phyloP scores from a whole-genome alignment of 2,888 invertebrate genomes.

The Trissoscelio sp. region DNA sequence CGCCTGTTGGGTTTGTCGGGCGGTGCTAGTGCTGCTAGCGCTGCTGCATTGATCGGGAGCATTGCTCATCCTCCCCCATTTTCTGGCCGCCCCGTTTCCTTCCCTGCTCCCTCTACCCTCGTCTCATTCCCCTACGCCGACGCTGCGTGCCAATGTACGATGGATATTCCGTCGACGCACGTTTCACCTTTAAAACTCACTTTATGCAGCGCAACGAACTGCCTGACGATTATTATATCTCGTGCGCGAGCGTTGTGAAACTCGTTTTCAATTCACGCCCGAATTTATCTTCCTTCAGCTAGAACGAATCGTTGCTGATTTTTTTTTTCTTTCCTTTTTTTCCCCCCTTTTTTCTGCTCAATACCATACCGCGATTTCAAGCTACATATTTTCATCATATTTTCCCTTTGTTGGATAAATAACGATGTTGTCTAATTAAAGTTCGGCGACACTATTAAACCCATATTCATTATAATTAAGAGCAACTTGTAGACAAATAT shows the following conservation, averaged over 20 bases:
- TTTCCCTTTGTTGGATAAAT: too few relatives aligned
- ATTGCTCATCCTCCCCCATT: slow-evolving; percentile 67
- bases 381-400: too few relatives aligned
- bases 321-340: not conserved
- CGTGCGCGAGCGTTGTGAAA: slow-evolving; percentile 31
- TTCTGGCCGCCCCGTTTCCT: slow-evolving; percentile 60
- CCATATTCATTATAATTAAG: too few relatives aligned
- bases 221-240: slow-evolving; percentile 54
- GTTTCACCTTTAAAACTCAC: slow-evolving; percentile 62
- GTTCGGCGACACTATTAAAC: too few relatives aligned
- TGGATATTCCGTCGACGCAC: slow-evolving; percentile 63
- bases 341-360: too few relatives aligned
- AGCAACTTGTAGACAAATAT: too few relatives aligned
- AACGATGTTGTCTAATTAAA: too few relatives aligned
- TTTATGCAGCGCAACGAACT: slow-evolving; percentile 52
- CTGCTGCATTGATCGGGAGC: slow-evolving; percentile 81
- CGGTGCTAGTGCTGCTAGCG: slow-evolving; percentile 73
- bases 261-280: slow-evolving; percentile 47
- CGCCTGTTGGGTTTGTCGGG: slow-evolving; percentile 75
- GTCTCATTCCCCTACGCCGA: slow-evolving; percentile 31
- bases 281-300: slow-evolving; percentile 25
- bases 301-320: slow-evolving; percentile 28
- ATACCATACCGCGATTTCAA: too few relatives aligned
- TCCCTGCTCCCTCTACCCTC: slow-evolving; percentile 22
- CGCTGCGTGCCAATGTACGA: slow-evolving; percentile 61